Base-by-base conservation (phyloP, 1,140 invertebrate species). In the Thaumetopoea pityocampa region DNA sequence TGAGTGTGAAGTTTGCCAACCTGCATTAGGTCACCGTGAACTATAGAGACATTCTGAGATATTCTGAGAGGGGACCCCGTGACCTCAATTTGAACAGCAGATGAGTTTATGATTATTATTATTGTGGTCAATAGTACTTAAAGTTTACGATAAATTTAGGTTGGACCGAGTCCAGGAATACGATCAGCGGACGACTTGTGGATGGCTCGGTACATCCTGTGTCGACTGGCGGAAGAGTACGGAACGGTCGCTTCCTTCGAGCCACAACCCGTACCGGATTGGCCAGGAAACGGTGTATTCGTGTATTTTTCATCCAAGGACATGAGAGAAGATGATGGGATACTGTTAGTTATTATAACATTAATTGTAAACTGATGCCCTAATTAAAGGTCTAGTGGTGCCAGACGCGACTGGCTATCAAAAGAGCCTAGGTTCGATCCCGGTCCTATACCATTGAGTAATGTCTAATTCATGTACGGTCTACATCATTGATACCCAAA, bases 221-320 rank as follows among this genome's bases (percentile, higher is more conserved):
- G 96, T 43, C 86, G 94, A 7, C 89, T 98, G 0, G 94, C 96
- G 4, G 96, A 98, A 71, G 96, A 98, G 59, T 98, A 95, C 66
- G 95, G 95, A 2, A 91, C 97, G 4, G 90, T 96, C 4, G 96
- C 65, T 90, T 44, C 92, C 5, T 88, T 98, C 11, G 95, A 98
- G 58, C 96, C 96, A 0, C 98, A 98, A 66, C 95, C 95, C 0
- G 92, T 93, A 46, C 74, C 87, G 5, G 89, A 95, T 57, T 98
- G 96, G 96, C 97, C 98, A 51, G 96, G 96, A 1, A 95, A 96
- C 26, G 96, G 96, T 0, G 94, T 94, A 1, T 93, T 94, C 49
- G 92, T 90, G 1, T 98, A 98, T 68, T 98, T 96, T 84, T 96
- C 94, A 0, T 97, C 96, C 0, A 91, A 93, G 53, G 78, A 89